These are phyloP conservation scores for Tragelaphus scriptus DNA, from an alignment of 2,113 vertebrate genomes.

Conservation along the genomic window DNA sequence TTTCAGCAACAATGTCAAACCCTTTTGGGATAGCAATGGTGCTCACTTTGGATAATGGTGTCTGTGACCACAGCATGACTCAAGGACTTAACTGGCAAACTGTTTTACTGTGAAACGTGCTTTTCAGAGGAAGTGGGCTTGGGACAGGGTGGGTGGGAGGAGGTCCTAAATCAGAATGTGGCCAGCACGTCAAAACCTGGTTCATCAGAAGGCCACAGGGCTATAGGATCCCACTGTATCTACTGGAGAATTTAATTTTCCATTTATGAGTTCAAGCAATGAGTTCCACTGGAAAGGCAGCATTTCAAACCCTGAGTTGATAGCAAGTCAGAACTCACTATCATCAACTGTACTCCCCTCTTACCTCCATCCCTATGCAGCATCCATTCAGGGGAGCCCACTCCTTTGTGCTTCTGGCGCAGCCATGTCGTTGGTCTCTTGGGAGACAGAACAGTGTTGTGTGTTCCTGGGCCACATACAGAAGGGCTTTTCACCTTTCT, in stretches of 20 bases:
- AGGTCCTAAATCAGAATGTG: background rate
- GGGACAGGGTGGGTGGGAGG: background rate
- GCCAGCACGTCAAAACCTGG: background rate
- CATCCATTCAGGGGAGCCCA: background rate
- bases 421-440: background rate
- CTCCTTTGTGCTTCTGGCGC: too few relatives aligned
- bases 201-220: background rate
- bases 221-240: background rate
- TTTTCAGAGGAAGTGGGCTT: background rate
- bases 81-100: background rate
- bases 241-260: background rate
- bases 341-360: background rate
- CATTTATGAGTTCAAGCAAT: background rate
- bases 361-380: fast-evolving
- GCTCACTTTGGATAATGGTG: background rate
- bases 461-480: background rate
- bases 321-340: background rate
- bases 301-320: background rate
- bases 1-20: background rate
- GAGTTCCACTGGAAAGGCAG: background rate
- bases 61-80: background rate
- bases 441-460: background rate
- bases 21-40: background rate
- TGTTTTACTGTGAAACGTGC: background rate
- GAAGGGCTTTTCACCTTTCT: background rate